Evolutionary conservation across 1,140 invertebrate species (phyloP), one percentile per base, ranked within the genome.

Genomic region (Danaus melanippus): DNA sequence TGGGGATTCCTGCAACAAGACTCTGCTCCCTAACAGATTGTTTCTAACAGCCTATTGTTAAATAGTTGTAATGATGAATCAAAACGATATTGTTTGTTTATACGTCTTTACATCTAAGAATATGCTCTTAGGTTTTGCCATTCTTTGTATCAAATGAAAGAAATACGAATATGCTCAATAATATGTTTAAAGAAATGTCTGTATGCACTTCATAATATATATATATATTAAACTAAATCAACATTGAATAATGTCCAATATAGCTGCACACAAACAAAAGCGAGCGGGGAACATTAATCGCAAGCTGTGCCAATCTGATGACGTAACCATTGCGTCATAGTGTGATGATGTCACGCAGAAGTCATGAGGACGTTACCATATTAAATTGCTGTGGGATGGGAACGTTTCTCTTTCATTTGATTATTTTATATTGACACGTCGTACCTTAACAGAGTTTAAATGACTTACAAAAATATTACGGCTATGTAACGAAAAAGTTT

Each of bases 1-100:
- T 66, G 60, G 66, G 66, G 58, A 72, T 63, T 69, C 56, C 66
- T 53, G 59, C 57, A 61, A 58, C 60, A 56, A 61, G 55, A 46
- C 45, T 21, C 32, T 48, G 57, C 50, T 54, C 48, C 52, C 6
- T 40, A 54, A 59, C 47, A 49, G 32, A 58, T 52, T 32, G 10
- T 50, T 12, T 15, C 7, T 32, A 32, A 32, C 21, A 32, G 21
- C 0, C 6, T 32, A 32, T 32, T 32, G 6, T 32, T 32, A 32
- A 32, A 5, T 7, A 32, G 2, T 32, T 32, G 21, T 7, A 32
- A 32, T 32, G 21, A 32, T 32, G 21, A 32, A 32, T 32, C 21
- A 32, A 32, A 32, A 32, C 21, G 2, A 32, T 0, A 32, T 32
- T 32, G 21, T 32, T 32, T 7, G 21, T 0, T 49, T 43, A 8